Evolutionary conservation across 2,113 vertebrate genomes (phyloP).

Genomic region (Gallinago jamesoni): DNA sequence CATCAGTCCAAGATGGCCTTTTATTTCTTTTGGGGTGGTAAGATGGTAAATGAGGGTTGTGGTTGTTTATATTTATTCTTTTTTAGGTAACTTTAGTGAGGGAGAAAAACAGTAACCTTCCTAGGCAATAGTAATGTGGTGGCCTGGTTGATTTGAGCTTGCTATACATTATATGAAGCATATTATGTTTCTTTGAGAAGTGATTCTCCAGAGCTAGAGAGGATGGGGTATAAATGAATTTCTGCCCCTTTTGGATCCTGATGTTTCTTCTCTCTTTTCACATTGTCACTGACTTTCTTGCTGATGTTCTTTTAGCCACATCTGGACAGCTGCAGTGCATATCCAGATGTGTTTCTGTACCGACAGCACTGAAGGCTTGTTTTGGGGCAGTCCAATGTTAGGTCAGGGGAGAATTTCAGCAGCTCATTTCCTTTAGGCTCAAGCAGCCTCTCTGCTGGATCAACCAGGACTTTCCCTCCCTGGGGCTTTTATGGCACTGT

Average conservation of each 20-base stretch:
- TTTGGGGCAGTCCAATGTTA: neutral
- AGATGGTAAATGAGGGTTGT: neutral
- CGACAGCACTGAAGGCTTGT: neutral
- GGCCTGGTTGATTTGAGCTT: neutral
- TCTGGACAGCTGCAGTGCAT: neutral
- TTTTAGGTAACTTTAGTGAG: neutral
- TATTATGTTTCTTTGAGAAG: neutral
- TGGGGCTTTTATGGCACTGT: neutral
- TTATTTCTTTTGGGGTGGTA: neutral
- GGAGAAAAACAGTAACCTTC: neutral
- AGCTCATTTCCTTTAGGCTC: neutral
- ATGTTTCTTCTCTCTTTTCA: neutral
- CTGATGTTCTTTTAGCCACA: neutral
- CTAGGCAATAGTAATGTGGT: too few species aligned
- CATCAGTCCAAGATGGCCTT: neutral
- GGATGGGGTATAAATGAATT: neutral
- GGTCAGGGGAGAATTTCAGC: neutral
- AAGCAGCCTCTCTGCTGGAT: neutral
- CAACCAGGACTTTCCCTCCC: accelerated
- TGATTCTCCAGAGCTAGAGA: neutral
- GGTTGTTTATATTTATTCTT: neutral
- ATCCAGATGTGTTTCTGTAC: neutral
- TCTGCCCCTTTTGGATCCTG: neutral
- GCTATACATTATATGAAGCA: neutral
- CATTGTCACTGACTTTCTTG: neutral